Conservation (phyloP, 2,797 vertebrate genomes). For the Petrocephalus schoutedeni region DNA sequence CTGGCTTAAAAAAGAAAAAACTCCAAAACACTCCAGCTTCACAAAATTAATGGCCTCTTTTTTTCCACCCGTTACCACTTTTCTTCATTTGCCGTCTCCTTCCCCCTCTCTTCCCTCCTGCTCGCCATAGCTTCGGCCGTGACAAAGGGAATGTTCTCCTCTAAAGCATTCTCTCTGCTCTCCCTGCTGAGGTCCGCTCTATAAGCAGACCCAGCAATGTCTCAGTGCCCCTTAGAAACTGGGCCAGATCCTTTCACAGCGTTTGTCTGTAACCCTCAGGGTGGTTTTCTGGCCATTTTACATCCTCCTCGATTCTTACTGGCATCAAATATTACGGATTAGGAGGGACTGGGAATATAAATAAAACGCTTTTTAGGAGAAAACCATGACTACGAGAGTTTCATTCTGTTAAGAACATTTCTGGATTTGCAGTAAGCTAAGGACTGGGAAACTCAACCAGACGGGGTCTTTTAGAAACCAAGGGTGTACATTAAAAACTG, state of each 20-base stretch:
- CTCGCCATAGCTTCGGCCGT: slow-evolving; percentile 30
- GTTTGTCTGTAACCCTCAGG: not conserved
- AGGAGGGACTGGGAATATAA: slow-evolving; percentile 22
- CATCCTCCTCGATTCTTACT: slow-evolving; percentile 19
- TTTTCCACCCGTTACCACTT: slow-evolving; percentile 50
- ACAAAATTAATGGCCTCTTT: slow-evolving; percentile 68
- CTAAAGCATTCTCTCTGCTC: slow-evolving; percentile 15
- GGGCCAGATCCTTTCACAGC: slow-evolving; percentile 16
- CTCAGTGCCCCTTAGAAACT: slow-evolving; percentile 23
- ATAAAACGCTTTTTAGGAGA: slow-evolving; percentile 19
- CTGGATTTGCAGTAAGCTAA: slow-evolving; percentile 24
- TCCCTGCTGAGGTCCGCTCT: slow-evolving; percentile 21
- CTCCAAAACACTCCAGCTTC: slow-evolving; percentile 57
- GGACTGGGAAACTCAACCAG: slow-evolving; percentile 1
- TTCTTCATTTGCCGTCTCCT: slow-evolving; percentile 25
- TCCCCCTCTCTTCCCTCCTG: slow-evolving; percentile 48
- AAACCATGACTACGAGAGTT: slow-evolving; percentile 32
- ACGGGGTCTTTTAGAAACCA: slow-evolving; percentile 23
- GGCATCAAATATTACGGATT: slow-evolving; percentile 24
- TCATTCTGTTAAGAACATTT: slow-evolving; percentile 19
- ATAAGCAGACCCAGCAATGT: slow-evolving; percentile 22
- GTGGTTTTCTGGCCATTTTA: not conserved
- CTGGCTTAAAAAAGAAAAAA: slow-evolving; percentile 60
- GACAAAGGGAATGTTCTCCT: slow-evolving; percentile 31
- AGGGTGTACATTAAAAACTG: slow-evolving; percentile 17